Evolutionary conservation across 1,140 invertebrate species (phyloP).

Genomic region (Periplaneta americana): DNA sequence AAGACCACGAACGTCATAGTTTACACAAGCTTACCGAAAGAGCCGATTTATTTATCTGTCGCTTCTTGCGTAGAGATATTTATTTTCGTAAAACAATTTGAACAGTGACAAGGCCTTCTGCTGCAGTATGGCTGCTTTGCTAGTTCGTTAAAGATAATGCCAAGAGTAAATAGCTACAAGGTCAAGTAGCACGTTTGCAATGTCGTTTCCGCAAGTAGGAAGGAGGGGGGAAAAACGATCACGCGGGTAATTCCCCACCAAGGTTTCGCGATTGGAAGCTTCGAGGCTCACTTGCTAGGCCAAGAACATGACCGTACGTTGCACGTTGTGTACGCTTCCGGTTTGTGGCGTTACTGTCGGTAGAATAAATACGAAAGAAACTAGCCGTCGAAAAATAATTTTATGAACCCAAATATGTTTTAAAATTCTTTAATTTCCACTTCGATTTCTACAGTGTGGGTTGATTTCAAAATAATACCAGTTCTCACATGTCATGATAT

Average conservation of each 20-base stretch:
- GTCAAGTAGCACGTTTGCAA: neutral
- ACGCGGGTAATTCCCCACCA: neutral
- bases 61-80: neutral
- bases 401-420: too few relatives aligned
- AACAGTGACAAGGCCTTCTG: neutral
- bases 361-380: too few relatives aligned
- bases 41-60: neutral
- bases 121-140: neutral
- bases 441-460: too few relatives aligned
- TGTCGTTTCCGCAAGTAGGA: constrained; percentile 5
- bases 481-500: too few relatives aligned
- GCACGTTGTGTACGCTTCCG: too few relatives aligned
- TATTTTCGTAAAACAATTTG: neutral
- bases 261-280: neutral
- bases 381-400: too few relatives aligned
- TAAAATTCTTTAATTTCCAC: too few relatives aligned
- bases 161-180: neutral
- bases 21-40: too few relatives aligned
- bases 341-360: too few relatives aligned
- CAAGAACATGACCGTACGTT: neutral
- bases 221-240: neutral
- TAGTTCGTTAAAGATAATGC: neutral
- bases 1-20: neutral
- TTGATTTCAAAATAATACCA: too few relatives aligned
- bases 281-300: neutral